Conservation (phyloP, 1,140 invertebrate species). For the Megalonaias nervosa region DNA sequence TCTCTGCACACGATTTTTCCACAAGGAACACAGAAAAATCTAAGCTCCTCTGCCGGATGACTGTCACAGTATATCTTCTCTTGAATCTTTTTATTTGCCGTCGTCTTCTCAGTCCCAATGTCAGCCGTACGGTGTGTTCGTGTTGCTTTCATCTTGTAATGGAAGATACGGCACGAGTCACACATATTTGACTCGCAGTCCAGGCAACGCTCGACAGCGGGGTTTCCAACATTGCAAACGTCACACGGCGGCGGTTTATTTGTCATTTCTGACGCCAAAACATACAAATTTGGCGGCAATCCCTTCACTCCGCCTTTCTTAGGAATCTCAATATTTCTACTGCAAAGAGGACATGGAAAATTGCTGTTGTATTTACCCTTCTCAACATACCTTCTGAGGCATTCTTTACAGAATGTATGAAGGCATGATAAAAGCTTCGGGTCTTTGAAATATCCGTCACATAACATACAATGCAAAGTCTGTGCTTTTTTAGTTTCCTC, state of each 20-base stretch:
- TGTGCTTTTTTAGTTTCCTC: no score
- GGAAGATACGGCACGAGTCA: slow-evolving; percentile 17
- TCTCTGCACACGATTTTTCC: slow-evolving; percentile 34
- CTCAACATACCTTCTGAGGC: slow-evolving; percentile 26
- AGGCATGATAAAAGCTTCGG: slow-evolving; percentile 29
- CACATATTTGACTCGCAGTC: slow-evolving; percentile 37
- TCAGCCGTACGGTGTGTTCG: slow-evolving; percentile 21
- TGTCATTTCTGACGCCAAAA: slow-evolving; percentile 20
- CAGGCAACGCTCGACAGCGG: slow-evolving; percentile 20
- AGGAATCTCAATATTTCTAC: slow-evolving; percentile 32
- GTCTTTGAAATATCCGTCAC: slow-evolving; percentile 13
- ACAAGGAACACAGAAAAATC: slow-evolving; percentile 35
- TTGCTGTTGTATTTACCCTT: slow-evolving; percentile 32
- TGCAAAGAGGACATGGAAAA: slow-evolving; percentile 32
- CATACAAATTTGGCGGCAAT: slow-evolving; percentile 29
- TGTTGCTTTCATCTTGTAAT: slow-evolving; percentile 34
- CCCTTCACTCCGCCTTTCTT: slow-evolving; percentile 35
- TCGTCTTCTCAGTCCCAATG: slow-evolving; percentile 24
- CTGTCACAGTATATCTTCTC: slow-evolving; percentile 31
- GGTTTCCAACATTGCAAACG: slow-evolving; percentile 21
- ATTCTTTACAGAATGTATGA: slow-evolving; percentile 32
- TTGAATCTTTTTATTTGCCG: slow-evolving; percentile 31
- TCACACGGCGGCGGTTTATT: slow-evolving; percentile 27
- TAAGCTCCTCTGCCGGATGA: slow-evolving; percentile 30
- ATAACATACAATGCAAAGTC: no score